A percentile compares a stretch with the other conserved stretches of the same genome.
Conservation (phyloP, 1,140 invertebrate species). For the Cecropterus lyciades region DNA sequence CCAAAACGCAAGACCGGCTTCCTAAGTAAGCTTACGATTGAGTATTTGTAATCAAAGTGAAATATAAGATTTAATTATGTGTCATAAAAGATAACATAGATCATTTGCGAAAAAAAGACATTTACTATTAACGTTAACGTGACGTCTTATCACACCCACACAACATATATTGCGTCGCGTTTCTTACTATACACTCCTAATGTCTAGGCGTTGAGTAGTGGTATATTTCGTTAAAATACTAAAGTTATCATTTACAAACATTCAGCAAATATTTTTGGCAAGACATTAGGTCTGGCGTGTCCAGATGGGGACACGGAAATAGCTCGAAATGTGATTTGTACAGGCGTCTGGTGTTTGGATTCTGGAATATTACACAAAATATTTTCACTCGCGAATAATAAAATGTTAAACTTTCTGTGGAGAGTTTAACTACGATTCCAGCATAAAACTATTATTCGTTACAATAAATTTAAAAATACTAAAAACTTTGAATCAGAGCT, state of each 20-base stretch:
- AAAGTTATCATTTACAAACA: not conserved
- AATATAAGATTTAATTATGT: not conserved
- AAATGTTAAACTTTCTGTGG: no score
- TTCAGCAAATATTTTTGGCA: conserved; percentile 1
- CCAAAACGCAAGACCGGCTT: no score
- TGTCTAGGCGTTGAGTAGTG: conserved; percentile 9
- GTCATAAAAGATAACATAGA: not conserved
- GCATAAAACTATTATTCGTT: no score
- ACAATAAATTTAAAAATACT: no score
- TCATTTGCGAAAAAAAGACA: not conserved
- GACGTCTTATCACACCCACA: conserved; percentile 1
- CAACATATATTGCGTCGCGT: conserved; percentile 3
- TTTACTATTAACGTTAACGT: conserved; percentile 1
- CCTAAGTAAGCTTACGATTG: no score
- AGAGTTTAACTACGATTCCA: no score
- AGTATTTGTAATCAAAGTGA: no score
- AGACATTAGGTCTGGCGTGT: not conserved
- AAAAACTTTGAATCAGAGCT: no score
- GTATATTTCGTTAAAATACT: conserved; percentile 5
- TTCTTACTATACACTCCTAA: not conserved
- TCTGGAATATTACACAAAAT: not conserved
- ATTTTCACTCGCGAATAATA: not conserved
- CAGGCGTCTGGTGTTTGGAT: not conserved
- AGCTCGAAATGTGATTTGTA: not conserved
- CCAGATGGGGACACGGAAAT: not conserved